These are phyloP conservation scores for Drosophila bipectinata DNA, from an alignment of 1,140 invertebrate genomes.

Conservation along the genomic window DNA sequence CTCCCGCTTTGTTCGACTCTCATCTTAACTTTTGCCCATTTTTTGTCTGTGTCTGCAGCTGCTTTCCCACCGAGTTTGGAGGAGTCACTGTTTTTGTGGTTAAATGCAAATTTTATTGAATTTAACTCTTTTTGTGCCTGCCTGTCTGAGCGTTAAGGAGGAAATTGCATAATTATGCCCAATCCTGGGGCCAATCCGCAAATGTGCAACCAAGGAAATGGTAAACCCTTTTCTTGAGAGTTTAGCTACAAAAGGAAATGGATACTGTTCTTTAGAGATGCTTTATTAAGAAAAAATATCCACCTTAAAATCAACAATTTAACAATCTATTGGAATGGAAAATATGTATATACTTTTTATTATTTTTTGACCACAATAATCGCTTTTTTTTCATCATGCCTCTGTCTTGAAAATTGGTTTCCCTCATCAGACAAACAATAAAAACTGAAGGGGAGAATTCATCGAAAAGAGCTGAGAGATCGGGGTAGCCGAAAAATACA, in stretches of 20 bases:
- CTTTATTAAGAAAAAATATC: constrained; percentile 5
- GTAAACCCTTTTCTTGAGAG: neutral
- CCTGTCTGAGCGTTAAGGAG: constrained; percentile 64
- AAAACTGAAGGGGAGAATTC: neutral
- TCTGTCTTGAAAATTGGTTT: constrained; percentile 42
- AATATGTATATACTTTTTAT: neutral
- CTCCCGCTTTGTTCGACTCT: constrained; percentile 63
- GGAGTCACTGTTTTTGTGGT: constrained; percentile 75
- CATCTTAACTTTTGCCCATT: constrained; percentile 63
- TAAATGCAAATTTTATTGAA: constrained; percentile 83
- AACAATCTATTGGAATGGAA: too few species aligned
- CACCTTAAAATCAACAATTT: neutral
- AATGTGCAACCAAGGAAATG: constrained; percentile 54
- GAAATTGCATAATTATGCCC: constrained; percentile 80
- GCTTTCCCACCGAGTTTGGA: constrained; percentile 12
- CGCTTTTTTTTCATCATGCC: too few species aligned
- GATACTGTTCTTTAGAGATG: constrained; percentile 16
- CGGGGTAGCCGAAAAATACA: constrained; percentile 36
- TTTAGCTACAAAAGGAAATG: neutral
- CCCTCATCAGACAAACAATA: constrained; percentile 28
- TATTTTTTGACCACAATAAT: neutral
- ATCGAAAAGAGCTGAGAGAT: neutral
- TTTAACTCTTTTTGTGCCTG: constrained; percentile 76
- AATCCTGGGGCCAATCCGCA: constrained; percentile 65
- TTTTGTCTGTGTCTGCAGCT: constrained; percentile 18